Base-by-base conservation (phyloP, 2,113 vertebrate species). In the Neolamprologus devosi region DNA sequence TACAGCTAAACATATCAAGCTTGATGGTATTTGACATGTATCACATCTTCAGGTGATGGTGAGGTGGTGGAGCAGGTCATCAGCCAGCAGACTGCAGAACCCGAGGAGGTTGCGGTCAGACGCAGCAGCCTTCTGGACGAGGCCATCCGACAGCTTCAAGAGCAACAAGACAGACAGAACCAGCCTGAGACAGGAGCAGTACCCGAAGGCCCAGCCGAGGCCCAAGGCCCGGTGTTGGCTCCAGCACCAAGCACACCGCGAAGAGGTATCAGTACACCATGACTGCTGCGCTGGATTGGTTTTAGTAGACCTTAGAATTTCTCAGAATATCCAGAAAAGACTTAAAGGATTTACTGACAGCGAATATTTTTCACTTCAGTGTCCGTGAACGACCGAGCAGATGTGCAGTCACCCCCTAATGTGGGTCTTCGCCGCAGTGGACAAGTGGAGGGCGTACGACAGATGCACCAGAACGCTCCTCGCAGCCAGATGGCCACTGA, bases 61-160 rank as follows among this genome's bases (percentile, higher is more conserved):
- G 98, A 99, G 88, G 98, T 99, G 42, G 98, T 99, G 58, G 99
- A 99, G 90, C 99, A 99, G 94, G 97, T 99, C 81, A 98, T 99
- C 95, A 98, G 98, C 85, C 98, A 99, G 49, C 98, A 98, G 88
- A 97, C 97, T 0, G 90, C 96, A 68, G 97, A 99, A 40, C 96
- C 95, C 3, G 97, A 97, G 81, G 97, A 97, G 11, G 93, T 93
- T 73, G 40, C 96, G 1, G 93, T 84, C 11, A 94, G 98, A 49
- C 94, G 96, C n/a, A 88, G 78, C 87, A 98, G 94, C 84, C 92
- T 97, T 85, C 97, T 99, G 79, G 98, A 99, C 55, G 96, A 97
- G 16, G 97, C 98, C 92, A 99, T 99, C 88, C 94, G 97, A 28
- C 96, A 98, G 21, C 94, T 99, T 2, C 98, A 97, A 88, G 93